Conservation (phyloP, 2,113 vertebrate species). For the Collichthys lucidus region DNA sequence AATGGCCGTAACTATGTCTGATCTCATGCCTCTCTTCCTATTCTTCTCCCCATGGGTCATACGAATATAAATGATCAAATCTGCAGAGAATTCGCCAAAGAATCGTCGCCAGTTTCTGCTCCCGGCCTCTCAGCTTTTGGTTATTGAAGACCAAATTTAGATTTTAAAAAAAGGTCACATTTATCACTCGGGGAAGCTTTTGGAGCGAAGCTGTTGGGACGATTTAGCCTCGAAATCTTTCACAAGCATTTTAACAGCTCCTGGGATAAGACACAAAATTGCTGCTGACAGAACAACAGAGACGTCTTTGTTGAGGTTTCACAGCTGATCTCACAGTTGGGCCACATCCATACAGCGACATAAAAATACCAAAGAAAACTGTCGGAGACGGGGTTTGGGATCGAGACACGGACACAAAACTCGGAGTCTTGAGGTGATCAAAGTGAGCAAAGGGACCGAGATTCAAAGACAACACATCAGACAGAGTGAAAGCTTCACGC, state of each 20-base stretch:
- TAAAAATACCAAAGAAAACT: not conserved
- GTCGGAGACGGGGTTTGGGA: not conserved
- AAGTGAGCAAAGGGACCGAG: not conserved
- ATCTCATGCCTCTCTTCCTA: not conserved
- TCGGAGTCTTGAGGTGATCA: slow-evolving; percentile 11
- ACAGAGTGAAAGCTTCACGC: not conserved
- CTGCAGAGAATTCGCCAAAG: too few relatives aligned
- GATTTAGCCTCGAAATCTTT: not conserved
- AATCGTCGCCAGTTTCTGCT: too few relatives aligned
- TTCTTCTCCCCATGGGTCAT: not conserved
- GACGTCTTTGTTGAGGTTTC: not conserved
- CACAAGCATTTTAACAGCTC: not conserved
- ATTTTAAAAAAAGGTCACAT: not conserved
- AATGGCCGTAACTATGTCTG: not conserved
- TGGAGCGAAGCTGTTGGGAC: not conserved
- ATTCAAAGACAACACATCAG: slow-evolving; percentile 16
- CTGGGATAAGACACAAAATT: not conserved
- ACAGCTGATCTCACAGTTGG: slow-evolving; percentile 4
- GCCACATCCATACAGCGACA: not conserved
- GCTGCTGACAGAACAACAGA: not conserved
- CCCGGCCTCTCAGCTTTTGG: too few relatives aligned
- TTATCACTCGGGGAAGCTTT: not conserved
- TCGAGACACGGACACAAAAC: not conserved
- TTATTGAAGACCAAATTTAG: not conserved
- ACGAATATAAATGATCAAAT: not conserved